phyloP scores from a whole-genome alignment of 2,797 vertebrate genomes.

The Spea hammondii region DNA sequence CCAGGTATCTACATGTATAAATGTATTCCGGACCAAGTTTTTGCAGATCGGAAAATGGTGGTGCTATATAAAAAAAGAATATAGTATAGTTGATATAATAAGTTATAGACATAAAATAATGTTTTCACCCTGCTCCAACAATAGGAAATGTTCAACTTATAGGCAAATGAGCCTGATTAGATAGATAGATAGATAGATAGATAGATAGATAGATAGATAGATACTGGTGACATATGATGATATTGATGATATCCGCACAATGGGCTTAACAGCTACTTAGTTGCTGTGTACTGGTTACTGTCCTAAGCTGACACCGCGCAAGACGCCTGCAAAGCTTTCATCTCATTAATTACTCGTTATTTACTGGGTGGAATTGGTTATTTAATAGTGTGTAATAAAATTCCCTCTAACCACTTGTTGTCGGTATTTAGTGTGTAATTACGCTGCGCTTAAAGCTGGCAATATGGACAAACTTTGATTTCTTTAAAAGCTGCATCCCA shows the following conservation, averaged over 20 bases:
- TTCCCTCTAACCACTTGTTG: constrained; percentile 2
- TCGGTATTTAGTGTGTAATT: constrained; percentile 1
- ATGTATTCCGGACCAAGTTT: too few species aligned
- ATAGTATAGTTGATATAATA: too few species aligned
- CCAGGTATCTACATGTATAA: too few species aligned
- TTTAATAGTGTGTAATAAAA: constrained; percentile 13
- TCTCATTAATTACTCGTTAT: constrained; percentile 17
- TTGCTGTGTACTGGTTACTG: not conserved
- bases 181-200: too few species aligned
- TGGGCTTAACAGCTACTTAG: not conserved
- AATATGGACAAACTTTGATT: not conserved
- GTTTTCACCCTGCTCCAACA: too few species aligned
- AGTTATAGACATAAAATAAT: too few species aligned
- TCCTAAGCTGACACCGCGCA: not conserved
- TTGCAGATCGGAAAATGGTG: too few species aligned
- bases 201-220: not conserved
- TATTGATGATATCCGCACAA: not conserved
- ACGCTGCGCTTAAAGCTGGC: not conserved
- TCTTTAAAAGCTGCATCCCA: not conserved
- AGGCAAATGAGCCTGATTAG: too few species aligned
- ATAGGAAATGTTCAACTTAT: too few species aligned
- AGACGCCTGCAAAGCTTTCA: not conserved
- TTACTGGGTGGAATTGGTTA: constrained; percentile 19
- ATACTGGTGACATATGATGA: not conserved
- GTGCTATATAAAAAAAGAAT: too few species aligned